phyloP scores from a whole-genome alignment of 2,888 invertebrate genomes.

The Sminthurinus aureus region DNA sequence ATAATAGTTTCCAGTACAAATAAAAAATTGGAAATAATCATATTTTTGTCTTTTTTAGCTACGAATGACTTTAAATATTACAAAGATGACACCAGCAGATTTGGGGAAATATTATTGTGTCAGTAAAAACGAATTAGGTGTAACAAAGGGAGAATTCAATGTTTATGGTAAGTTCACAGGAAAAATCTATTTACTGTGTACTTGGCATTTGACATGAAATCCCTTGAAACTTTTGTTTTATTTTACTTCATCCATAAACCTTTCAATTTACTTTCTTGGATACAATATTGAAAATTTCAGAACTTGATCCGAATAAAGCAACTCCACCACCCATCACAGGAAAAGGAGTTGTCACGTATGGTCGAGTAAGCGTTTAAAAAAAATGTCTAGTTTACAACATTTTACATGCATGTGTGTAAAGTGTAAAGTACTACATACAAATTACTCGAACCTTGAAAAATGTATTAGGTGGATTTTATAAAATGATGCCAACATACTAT shows the following conservation, averaged over 20 bases:
- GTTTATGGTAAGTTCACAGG: slow-evolving; percentile 68
- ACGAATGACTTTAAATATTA: slow-evolving; percentile 81
- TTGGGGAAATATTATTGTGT: slow-evolving; percentile 82
- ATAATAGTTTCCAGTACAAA: not conserved
- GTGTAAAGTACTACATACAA: too few species aligned
- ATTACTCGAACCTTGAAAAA: too few species aligned
- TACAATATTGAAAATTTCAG: not conserved
- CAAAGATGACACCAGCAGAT: slow-evolving; percentile 73
- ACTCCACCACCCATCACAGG: slow-evolving; percentile 64
- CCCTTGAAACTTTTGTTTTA: not conserved
- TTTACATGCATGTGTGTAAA: too few species aligned
- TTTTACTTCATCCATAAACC: not conserved
- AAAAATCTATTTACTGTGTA: not conserved
- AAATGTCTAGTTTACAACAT: not conserved
- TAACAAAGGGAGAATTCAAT: slow-evolving; percentile 77
- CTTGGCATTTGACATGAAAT: not conserved
- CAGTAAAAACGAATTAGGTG: slow-evolving; percentile 82
- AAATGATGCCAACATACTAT: not conserved
- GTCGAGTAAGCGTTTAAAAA: slow-evolving; percentile 64
- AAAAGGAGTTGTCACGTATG: slow-evolving; percentile 61
- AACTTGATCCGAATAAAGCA: slow-evolving; percentile 66
- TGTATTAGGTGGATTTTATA: not conserved
- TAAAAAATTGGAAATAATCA: not conserved
- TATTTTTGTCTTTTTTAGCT: slow-evolving; percentile 65
- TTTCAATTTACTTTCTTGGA: not conserved